Percentiles rank a stretch among this genome's conserved stretches.
Conservation (phyloP, 2,113 vertebrate species). For the Glaucidium brasilianum region DNA sequence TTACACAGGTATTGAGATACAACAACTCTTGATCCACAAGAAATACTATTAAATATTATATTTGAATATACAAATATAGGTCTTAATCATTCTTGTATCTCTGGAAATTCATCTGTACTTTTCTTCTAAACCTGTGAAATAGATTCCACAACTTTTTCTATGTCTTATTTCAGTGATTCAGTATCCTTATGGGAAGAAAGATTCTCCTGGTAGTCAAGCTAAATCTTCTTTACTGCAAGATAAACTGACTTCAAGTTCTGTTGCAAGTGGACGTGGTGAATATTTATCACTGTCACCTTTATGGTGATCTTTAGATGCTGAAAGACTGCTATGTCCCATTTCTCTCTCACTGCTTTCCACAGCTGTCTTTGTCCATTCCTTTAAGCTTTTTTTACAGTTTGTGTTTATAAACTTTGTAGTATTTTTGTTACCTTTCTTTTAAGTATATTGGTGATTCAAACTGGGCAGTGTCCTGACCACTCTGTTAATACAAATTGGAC, state of each 20-base stretch:
- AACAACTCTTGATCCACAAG: not conserved
- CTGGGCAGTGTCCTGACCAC: not conserved
- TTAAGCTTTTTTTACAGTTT: not conserved
- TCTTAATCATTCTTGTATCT: not conserved
- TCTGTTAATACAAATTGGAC: not conserved
- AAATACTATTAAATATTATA: not conserved
- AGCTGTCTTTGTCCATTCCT: not conserved
- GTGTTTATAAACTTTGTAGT: not conserved
- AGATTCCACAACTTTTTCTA: not conserved
- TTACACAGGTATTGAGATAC: not conserved
- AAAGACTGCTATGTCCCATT: not conserved
- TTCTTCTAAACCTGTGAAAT: not conserved
- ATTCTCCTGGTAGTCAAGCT: not conserved
- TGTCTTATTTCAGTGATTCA: not conserved
- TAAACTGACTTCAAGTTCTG: not conserved
- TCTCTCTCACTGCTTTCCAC: not conserved
- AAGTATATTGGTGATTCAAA: not conserved
- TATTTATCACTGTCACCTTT: not conserved
- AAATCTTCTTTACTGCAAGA: constrained; percentile 1
- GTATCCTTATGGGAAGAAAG: not conserved
- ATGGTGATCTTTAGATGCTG: not conserved
- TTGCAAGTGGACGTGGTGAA: not conserved
- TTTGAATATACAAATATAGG: not conserved
- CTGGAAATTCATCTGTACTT: not conserved
- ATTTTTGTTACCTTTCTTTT: not conserved